Evolutionary conservation across 2,888 invertebrate species (phyloP), one percentile per base, ranked within the genome.

Genomic region (Mantis religiosa): DNA sequence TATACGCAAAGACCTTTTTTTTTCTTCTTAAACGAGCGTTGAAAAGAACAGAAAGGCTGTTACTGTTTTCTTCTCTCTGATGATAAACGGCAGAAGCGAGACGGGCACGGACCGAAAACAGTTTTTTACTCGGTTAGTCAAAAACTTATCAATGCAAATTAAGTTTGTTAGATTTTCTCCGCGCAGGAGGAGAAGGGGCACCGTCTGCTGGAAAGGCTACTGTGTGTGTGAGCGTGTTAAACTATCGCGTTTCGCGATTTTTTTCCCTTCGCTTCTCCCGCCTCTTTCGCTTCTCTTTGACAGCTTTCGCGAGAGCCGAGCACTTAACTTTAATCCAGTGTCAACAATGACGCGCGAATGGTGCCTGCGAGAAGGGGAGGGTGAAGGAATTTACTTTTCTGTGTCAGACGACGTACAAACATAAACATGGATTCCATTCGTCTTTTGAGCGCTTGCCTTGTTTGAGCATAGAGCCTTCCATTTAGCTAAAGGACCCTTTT

Each of bases 71-170:
- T 71, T 71, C 6, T 20, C 54, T 71, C 20, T 71, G 54, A 54
- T 27, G 47, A 85, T 85, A 85, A 85, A 85, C 85, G n/a, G 41
- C 47, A 34, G 47, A 85, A 47, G 27, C n/a, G 85, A 41, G 85
- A 27, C 47, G 20, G 54, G 54, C 54, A 71, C 54, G 54, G 54
- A 71, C 54, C 15, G 54, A 71, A 71, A 71, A 71, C 54, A 71
- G 20, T 71, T 71, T 71, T 71, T 71, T 71, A 85, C 85, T 85
- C 15, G 27, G 47, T 47, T 85, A 47, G 85, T 85, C 85, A 85
- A 47, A 85, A 71, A 85, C 47, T 85, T 85, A 85, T 85, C 85
- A 47, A 85, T 85, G 85, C 85, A 85, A 85, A 85, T 85, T 85
- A 85, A 85, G 85, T 85, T 85, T 85, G 27, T 27, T 85, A 47